Base-by-base conservation (phyloP, 2,888 invertebrate genomes). In the Coenonympha glycerion region DNA sequence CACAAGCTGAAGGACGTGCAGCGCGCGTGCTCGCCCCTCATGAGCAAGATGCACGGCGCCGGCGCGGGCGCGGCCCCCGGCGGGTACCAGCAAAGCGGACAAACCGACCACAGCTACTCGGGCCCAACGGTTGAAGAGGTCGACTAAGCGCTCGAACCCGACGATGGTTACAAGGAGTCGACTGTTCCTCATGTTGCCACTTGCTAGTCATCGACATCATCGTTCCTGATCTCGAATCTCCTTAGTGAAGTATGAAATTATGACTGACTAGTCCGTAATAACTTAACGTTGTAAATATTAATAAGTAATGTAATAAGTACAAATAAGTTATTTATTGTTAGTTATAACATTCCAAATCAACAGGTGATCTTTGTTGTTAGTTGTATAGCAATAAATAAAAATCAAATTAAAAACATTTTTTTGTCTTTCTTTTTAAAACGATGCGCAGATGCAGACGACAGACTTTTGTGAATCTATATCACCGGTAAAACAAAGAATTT, bases 1-100 rank as follows among this genome's bases (percentile, higher is more conserved):
- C 86, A 90, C 62, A 89, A 87, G 58, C 67, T 90, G 58, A 87
- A 89, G 57, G 91, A 92, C 52, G 52, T 92, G 24, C 89, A 90
- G 63, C 83, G 81, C 49, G 73, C 80, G 9, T 91, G 91, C 63
- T 86, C 68, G 70, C 92, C 89, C 1, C 61, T 88, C 33, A 89
- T 90, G 90, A 84, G 79, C 57, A 89, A 89, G 65, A 65, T 90
- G 65, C 89, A 90, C 59, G 91, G 91, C 53, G 88, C 88, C 0
- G 85, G 78, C 1, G 47, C 52, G 9, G 58, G 59, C 4, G 65
- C 55, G 49, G 59, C 44, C 67, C 6, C 36, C 8, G 19, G 15
- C 22, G 13, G 13, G 1, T 15, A 5, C 19, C n/a, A n/a, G n/a
- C n/a, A n/a, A n/a, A n/a, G n/a, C n/a, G n/a, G n/a, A n/a, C n/a